A percentile compares a stretch with the other conserved stretches of the same genome.
Conservation (phyloP, 2,113 vertebrate genomes). For the Muntiacus muntjak region DNA sequence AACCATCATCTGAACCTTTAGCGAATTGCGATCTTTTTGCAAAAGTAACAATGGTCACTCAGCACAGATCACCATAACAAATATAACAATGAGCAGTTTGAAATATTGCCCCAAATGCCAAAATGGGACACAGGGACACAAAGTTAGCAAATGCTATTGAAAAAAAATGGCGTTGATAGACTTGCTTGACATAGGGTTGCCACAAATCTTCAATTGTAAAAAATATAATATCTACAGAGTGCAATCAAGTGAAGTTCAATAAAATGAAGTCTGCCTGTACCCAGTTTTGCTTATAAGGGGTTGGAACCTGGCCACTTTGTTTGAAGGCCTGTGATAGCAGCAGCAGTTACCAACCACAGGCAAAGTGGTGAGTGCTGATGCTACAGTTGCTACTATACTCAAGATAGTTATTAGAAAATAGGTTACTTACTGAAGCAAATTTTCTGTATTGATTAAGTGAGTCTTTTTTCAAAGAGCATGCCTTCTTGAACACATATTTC, state of each 20-base stretch:
- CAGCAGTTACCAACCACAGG: neutral
- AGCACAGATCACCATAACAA: neutral
- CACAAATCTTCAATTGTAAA: neutral
- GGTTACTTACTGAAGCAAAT: neutral
- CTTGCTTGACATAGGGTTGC: neutral
- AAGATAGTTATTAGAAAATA: neutral
- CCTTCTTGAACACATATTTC: neutral
- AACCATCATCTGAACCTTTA: neutral
- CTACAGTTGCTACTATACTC: neutral
- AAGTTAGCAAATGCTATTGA: neutral
- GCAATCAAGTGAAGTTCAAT: neutral
- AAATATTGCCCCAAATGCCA: neutral
- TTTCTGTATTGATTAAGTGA: slow-evolving; percentile 23
- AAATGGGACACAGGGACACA: neutral
- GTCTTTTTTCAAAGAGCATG: slow-evolving; percentile 1
- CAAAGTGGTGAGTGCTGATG: neutral
- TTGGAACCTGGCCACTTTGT: neutral
- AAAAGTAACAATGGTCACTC: neutral
- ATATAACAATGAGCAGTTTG: neutral
- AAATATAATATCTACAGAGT: neutral
- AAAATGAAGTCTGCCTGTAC: neutral
- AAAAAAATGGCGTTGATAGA: neutral
- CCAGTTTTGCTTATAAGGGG: neutral
- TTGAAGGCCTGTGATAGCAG: neutral
- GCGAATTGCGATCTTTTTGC: neutral